Base-by-base conservation (phyloP, 2,113 vertebrate species). In the Nibea coibor region DNA sequence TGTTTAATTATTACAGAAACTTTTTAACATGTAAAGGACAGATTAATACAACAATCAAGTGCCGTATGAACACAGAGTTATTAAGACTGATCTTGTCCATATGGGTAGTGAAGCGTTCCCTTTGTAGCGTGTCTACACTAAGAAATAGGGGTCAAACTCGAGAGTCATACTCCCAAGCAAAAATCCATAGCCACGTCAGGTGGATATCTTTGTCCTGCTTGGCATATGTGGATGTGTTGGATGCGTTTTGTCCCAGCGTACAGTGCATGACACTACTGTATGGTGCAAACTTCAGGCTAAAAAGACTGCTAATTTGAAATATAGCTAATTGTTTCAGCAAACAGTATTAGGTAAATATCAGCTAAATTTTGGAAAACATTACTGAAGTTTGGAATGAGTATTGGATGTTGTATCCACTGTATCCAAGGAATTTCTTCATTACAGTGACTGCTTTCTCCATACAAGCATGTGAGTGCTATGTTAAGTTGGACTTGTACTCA, bases 241-340 rank as follows among this genome's bases (percentile, higher is more conserved):
- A 28, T 11, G 31, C 31, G 3, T 19, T 59, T 42, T 51, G 14
- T 47, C 22, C 35, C 14, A 57, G 15, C 24, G 50, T 22, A 7
- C 43, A 48, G 5, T 11, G n/a, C 45, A 42, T 15, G 4, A 1
- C 0, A 2, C n/a, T 31, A 22, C 10, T 1, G 63, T 0, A 0
- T 47, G 14, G 6, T 24, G 17, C 9, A 61, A 43, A 62, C n/a
- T 43, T 57, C 28, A 2, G 28, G 54, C 31, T 26, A 42, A 51
- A 42, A 50, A 10, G 2, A 35, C 8, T 0, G 2, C 10, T 26
- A 62, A 16, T 78, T 68, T 59, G 20, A 11, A 53, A 53, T 17
- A 45, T 7, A 28, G 15, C 20, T 19, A n/a, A 47, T 31, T 59
- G 17, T 42, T 42, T 9, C 31, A 31, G 28, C 31, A 31, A 31